These are phyloP conservation scores for Ceratothoa steindachneri DNA, from an alignment of 2,888 invertebrate species.

Conservation along the genomic window DNA sequence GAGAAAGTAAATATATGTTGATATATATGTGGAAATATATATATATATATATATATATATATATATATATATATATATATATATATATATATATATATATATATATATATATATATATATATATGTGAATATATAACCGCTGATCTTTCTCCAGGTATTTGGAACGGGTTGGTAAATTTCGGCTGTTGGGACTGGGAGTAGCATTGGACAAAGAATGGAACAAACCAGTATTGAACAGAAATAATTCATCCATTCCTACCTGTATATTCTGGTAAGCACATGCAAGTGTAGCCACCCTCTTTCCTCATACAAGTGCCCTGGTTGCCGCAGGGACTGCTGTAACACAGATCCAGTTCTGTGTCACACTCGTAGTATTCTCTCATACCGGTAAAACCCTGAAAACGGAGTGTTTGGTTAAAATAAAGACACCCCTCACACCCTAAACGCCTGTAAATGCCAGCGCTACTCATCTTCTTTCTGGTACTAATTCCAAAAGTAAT, in stretches of 20 bases:
- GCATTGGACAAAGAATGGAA: not conserved
- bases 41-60: slow-evolving; percentile 7
- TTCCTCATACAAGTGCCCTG: slow-evolving; percentile 77
- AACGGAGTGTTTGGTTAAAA: too few species aligned
- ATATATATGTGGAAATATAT: too few species aligned
- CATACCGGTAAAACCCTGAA: slow-evolving; percentile 61
- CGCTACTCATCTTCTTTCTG: too few species aligned
- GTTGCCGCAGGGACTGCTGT: slow-evolving; percentile 87
- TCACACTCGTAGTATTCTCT: slow-evolving; percentile 88
- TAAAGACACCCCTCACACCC: too few species aligned
- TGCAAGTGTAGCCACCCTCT: slow-evolving; percentile 88
- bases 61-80: slow-evolving; percentile 10
- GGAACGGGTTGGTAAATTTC: too few species aligned
- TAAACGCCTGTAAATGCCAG: too few species aligned
- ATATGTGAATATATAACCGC: too few species aligned
- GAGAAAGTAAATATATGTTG: not conserved
- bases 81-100: slow-evolving; percentile 6
- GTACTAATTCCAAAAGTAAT: too few species aligned
- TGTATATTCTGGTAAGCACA: slow-evolving; percentile 71
- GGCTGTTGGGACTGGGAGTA: too few species aligned
- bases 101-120: slow-evolving; percentile 3
- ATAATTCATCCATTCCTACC: slow-evolving; percentile 57
- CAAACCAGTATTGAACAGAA: not conserved
- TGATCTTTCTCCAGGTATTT: too few species aligned
- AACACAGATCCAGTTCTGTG: slow-evolving; percentile 92